Base-by-base conservation (phyloP, 2,797 vertebrate genomes). In the Bovichtus diacanthus region DNA sequence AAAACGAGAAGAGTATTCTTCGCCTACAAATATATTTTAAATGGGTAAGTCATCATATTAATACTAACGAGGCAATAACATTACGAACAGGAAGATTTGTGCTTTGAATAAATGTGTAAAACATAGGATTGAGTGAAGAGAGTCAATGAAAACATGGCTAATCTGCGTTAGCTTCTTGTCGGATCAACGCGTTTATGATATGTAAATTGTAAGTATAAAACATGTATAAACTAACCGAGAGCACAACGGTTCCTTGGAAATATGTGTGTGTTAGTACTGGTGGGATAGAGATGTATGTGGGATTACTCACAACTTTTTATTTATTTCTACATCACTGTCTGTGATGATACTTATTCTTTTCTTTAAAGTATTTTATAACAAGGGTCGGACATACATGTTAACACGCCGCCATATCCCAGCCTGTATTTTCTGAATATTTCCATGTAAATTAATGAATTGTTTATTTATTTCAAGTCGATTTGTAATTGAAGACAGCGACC, bases 31-130 rank as follows among this genome's bases (percentile, higher is more conserved):
- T 69, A 5, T 6, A 0, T 31, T 44, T 62, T 76, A 19, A 49
- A 77, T 83, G 87, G 79, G 90, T 93, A 49, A 88, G 88, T 79
- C 9, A 0, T 1, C 0, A 29, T 8, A 4, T 19, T 4, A 6
- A 39, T 11, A 18, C 3, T 2, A 36, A 27, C 19, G 7, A 19
- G 0, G 0, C 13, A 2, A 6, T 1, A 0, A 3, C 7, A 10
- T 15, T 1, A n/a, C 5, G 8, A 21, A 21, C 7, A 19, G 12
- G 15, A 0, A 1, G 15, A 2, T 72, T 65, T 58, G 55, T 41
- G 0, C 9, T 5, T 15, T 9, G 58, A 62, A 19, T n/a, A 31
- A 44, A 44, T 18, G 0, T 21, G 31, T 47, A 1, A 29, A 50
- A 56, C 25, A 6, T 34, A 19, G 7, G 19, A 44, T 58, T 11